Evolutionary conservation across 2,113 vertebrate genomes (phyloP), one percentile per base, ranked within the genome.

Genomic region (Chaenogobius annularis): DNA sequence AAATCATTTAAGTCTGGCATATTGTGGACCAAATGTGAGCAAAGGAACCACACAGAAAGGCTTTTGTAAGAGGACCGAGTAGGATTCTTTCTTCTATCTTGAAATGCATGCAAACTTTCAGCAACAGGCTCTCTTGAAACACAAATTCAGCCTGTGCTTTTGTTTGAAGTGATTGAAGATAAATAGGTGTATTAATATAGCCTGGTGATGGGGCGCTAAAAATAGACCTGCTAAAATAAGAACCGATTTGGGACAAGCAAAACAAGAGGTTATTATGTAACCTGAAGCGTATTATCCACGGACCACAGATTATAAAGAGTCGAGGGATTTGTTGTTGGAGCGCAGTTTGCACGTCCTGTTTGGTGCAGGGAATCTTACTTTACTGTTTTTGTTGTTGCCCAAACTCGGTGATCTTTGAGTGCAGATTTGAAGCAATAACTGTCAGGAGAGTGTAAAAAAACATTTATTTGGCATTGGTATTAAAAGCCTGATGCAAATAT

Each of bases 41-140:
- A 0, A 40, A 75, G 70, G 63, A 69, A 20, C 0, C 72, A 78
- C 78, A 87, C 78, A 75, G 77, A 82, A 88, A 77, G 67, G 82
- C 83, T 86, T 88, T 70, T 79, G 37, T 82, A 48, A 85, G 83
- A 66, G 63, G 74, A 78, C 69, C 63, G 44, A 79, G 70, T 79
- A 56, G 72, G 58, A 73, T 50, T 58, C 10, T 55, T 55, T 22
- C n/a, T 55, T 55, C 11, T 11, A 11, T 40, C 5, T 22, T 22
- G 11, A 12, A 11, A 55, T 22, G 22, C 2, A 12, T 65, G 37
- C 7, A 46, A 10, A 23, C 69, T 72, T 58, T 74, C 74, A 54
- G 48, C 37, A 20, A 69, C 37, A 17, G 71, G 10, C 31, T 0
- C 62, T 64, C 61, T 50, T 10, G 37, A 17, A 74, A 77, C 67